Conservation (phyloP, 2,888 invertebrate species). For the Arenicola marina region DNA sequence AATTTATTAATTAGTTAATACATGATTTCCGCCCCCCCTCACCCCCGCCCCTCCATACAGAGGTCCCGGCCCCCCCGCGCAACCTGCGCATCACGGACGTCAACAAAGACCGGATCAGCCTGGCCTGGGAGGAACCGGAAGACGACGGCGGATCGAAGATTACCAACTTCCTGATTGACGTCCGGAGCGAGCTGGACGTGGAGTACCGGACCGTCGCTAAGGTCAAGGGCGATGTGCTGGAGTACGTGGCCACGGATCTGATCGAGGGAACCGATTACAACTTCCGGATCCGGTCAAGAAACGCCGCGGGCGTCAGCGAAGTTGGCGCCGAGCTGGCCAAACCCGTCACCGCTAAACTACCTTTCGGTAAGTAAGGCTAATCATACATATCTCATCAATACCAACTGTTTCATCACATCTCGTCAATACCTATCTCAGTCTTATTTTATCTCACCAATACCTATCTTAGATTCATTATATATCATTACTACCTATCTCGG, state of each 20-base stretch:
- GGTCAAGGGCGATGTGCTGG: neutral
- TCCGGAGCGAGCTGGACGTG: neutral
- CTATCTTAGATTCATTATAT: too few species aligned
- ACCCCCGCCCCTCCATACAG: slow-evolving; percentile 31
- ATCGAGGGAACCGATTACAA: slow-evolving; percentile 66
- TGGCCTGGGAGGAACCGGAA: slow-evolving; percentile 57
- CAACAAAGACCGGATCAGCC: slow-evolving; percentile 43
- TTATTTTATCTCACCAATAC: too few species aligned
- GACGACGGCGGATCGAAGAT: slow-evolving; percentile 48
- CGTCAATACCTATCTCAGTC: too few species aligned
- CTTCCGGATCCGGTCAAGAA: slow-evolving; percentile 83
- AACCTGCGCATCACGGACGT: slow-evolving; percentile 37
- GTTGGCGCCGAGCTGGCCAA: slow-evolving; percentile 73
- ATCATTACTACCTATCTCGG: too few species aligned
- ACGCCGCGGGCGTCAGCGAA: slow-evolving; percentile 72
- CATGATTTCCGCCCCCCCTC: neutral
- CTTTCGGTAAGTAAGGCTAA: slow-evolving; percentile 4
- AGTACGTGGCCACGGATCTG: slow-evolving; percentile 14
- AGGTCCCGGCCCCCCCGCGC: slow-evolving; percentile 46
- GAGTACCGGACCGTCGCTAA: slow-evolving; percentile 4
- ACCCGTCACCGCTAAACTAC: slow-evolving; percentile 63
- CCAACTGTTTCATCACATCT: too few species aligned
- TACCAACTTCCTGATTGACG: slow-evolving; percentile 14
- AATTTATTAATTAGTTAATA: neutral
- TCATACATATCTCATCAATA: too few species aligned